A percentile compares a stretch with the other conserved stretches of the same genome.
These are phyloP conservation scores for Bombus waltoni DNA, from an alignment of 1,140 invertebrate genomes.

Conservation along the genomic window DNA sequence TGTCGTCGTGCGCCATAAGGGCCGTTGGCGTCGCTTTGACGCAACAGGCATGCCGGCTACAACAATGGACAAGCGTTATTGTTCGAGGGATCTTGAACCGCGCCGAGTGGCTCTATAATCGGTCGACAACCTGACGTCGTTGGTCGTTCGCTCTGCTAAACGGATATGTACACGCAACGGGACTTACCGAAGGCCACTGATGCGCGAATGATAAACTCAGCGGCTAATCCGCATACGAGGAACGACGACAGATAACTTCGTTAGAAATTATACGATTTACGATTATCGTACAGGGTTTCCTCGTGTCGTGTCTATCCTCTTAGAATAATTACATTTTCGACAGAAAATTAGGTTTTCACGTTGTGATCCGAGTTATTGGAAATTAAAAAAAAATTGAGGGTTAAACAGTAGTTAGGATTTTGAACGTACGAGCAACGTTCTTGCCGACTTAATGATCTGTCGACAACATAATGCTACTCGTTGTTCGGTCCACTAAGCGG, in stretches of 20 bases:
- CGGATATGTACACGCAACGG: not conserved
- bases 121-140: slow-evolving; percentile 3
- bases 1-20: slow-evolving; percentile 13
- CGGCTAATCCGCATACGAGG: not conserved
- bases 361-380: no score
- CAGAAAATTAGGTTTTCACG: no score
- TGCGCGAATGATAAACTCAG: not conserved
- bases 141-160: not conserved
- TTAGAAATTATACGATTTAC: not conserved
- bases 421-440: no score
- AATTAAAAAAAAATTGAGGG: no score
- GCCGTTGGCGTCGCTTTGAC: slow-evolving; percentile 29
- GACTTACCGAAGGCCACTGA: not conserved
- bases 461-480: not conserved
- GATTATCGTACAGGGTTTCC: not conserved
- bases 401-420: no score
- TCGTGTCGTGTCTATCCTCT: not conserved
- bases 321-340: not conserved
- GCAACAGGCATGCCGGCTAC: slow-evolving; percentile 49
- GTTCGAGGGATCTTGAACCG: slow-evolving; percentile 55
- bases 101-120: slow-evolving; percentile 39
- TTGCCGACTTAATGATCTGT: not conserved
- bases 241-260: not conserved
- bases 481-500: slow-evolving; percentile 13
- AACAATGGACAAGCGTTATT: slow-evolving; percentile 58